Conservation (phyloP, 2,797 vertebrate species). For the Acanthopagrus latus region DNA sequence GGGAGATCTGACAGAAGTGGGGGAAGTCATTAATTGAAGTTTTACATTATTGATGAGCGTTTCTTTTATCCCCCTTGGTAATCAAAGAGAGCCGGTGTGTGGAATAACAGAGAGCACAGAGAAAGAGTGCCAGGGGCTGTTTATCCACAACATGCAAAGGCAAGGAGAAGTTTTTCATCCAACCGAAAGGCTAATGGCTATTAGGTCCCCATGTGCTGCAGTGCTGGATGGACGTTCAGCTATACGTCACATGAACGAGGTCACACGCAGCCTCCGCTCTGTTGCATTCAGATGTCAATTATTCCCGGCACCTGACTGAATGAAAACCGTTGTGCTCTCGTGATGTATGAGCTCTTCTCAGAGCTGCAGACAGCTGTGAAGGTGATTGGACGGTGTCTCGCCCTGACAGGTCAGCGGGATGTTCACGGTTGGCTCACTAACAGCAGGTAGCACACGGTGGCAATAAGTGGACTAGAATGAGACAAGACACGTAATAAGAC, state of each 20-base stretch:
- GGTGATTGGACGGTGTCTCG: conserved; percentile 44
- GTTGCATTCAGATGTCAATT: conserved; percentile 37
- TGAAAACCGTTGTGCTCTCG: conserved; percentile 14
- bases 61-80: conserved; percentile 73
- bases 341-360: conserved; percentile 18
- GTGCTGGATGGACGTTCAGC: conserved; percentile 16
- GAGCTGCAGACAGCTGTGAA: conserved; percentile 44
- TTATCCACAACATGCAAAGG: conserved; percentile 69
- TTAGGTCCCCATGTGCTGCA: conserved; percentile 25
- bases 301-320: conserved; percentile 16
- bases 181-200: conserved; percentile 29
- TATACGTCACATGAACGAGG: conserved; percentile 49
- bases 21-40: conserved; percentile 83
- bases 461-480: background rate
- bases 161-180: conserved; percentile 58
- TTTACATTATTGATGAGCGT: conserved; percentile 87
- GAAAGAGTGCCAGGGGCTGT: conserved; percentile 69
- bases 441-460: conserved; percentile 53
- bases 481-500: background rate
- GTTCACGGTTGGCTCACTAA: conserved; percentile 56
- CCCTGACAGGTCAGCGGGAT: conserved; percentile 68
- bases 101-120: conserved; percentile 59
- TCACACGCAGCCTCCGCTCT: conserved; percentile 32
- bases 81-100: conserved; percentile 81
- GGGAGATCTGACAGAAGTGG: conserved; percentile 81